These are phyloP conservation scores for Peromyscus aztecus DNA, from an alignment of 2,797 vertebrate species.

Conservation along the genomic window DNA sequence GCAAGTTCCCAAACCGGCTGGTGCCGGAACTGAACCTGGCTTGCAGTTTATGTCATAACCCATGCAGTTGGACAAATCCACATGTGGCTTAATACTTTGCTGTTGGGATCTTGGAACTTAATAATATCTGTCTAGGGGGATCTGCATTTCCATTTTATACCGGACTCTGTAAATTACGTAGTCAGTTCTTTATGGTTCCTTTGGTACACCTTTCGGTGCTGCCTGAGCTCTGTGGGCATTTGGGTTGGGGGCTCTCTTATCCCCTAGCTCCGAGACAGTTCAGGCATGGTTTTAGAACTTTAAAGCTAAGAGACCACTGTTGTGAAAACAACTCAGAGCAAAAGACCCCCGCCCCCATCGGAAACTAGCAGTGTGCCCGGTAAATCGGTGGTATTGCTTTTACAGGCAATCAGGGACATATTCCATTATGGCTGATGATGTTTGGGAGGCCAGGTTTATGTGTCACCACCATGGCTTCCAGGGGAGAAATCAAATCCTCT, in stretches of 20 bases:
- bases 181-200: not conserved
- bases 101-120: slow-evolving; percentile 3
- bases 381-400: slow-evolving; percentile 56
- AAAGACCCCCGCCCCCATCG: not conserved
- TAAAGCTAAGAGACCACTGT: not conserved
- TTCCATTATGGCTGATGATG: slow-evolving; percentile 67
- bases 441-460: slow-evolving; percentile 65
- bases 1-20: not conserved
- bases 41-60: slow-evolving; percentile 13
- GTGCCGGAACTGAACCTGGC: not conserved
- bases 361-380: not conserved
- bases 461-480: slow-evolving; percentile 68
- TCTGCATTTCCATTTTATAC: slow-evolving; percentile 34
- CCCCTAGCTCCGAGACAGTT: slow-evolving; percentile 4
- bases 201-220: not conserved
- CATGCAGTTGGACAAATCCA: not conserved
- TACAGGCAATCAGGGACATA: slow-evolving; percentile 18
- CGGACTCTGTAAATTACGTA: not conserved
- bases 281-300: slow-evolving; percentile 49
- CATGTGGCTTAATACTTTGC: not conserved
- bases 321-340: slow-evolving; percentile 11
- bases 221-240: not conserved
- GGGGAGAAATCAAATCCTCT: slow-evolving; percentile 74
- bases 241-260: slow-evolving; percentile 22
- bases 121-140: not conserved